Conservation (phyloP, 1,140 invertebrate species). For the Ruditapes philippinarum region DNA sequence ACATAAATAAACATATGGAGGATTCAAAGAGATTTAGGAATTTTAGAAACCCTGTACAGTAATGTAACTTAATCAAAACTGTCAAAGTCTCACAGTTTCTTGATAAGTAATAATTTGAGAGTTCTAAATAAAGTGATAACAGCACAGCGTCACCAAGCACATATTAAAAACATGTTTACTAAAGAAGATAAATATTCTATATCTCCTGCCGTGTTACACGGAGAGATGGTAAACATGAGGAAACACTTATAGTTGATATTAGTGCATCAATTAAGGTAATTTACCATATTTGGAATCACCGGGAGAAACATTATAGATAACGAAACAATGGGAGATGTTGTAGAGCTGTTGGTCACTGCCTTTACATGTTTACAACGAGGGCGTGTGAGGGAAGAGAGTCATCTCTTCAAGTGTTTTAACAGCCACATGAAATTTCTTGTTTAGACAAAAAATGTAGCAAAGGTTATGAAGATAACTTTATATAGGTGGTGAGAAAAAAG, state of each 20-base stretch:
- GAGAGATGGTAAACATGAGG: not conserved
- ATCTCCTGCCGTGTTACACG: not conserved
- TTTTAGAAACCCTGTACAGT: not conserved
- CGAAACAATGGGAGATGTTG: not conserved
- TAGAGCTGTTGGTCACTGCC: not conserved
- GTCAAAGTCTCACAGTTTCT: not conserved
- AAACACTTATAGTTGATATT: constrained; percentile 17
- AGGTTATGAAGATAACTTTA: no score
- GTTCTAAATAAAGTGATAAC: constrained; percentile 14
- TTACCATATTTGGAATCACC: not conserved
- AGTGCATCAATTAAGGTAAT: constrained; percentile 22
- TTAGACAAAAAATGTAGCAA: no score
- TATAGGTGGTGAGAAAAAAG: no score
- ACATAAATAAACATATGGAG: not conserved
- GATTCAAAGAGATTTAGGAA: not conserved
- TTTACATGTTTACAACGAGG: not conserved
- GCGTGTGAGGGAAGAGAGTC: not conserved
- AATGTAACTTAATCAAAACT: constrained; percentile 1
- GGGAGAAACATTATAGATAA: not conserved
- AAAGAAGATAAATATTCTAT: not conserved
- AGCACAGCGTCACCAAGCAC: not conserved
- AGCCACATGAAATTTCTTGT: no score
- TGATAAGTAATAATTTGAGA: constrained; percentile 32
- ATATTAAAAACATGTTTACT: constrained; percentile 45
- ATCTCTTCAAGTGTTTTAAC: no score